Evolutionary conservation across 2,797 vertebrate species (phyloP), one percentile per base, ranked within the genome.

Genomic region (Oryzias sinensis): DNA sequence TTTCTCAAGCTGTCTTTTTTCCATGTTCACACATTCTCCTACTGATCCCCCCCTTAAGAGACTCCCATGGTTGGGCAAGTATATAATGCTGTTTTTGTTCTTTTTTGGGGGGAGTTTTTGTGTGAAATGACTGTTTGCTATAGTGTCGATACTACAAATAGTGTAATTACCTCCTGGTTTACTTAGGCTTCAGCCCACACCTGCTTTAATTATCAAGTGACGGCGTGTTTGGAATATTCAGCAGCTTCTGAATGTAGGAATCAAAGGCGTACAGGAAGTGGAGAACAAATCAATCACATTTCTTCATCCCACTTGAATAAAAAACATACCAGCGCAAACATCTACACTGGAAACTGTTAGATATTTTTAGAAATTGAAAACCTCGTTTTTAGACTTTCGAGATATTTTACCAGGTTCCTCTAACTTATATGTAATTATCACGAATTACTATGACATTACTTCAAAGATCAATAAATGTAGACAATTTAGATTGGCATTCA

Each of bases 91-190:
- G 62, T 62, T 79, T 67, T 70, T 67, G 62, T 51, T 8, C 4
- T 33, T 48, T 49, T 68, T 72, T 62, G 49, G 52, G 46, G 41
- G 51, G 14, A 27, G 53, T 41, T 45, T 33, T 46, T 62, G 14
- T 55, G 59, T 59, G 61, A 55, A 79, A 72, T 78, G 61, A 64
- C 54, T 53, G 64, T 51, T 48, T 60, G 74, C 65, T 64, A 63
- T 59, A 65, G 62, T 59, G 80, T 80, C 62, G 51, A 86, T 83
- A 84, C 17, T 13, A 83, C 77, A 88, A 86, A 84, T 69, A 76
- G 72, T 68, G 63, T 76, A 79, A 87, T 87, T 83, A 83, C 76
- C 70, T 70, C 54, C 70, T 8, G 59, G 74, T 87, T 87, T 87
- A 80, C 71, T 62, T 14, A 74, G 70, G 79, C 83, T 85, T 86